These are phyloP conservation scores for Crocuta crocuta DNA, from an alignment of 2,113 vertebrate genomes.

Conservation along the genomic window DNA sequence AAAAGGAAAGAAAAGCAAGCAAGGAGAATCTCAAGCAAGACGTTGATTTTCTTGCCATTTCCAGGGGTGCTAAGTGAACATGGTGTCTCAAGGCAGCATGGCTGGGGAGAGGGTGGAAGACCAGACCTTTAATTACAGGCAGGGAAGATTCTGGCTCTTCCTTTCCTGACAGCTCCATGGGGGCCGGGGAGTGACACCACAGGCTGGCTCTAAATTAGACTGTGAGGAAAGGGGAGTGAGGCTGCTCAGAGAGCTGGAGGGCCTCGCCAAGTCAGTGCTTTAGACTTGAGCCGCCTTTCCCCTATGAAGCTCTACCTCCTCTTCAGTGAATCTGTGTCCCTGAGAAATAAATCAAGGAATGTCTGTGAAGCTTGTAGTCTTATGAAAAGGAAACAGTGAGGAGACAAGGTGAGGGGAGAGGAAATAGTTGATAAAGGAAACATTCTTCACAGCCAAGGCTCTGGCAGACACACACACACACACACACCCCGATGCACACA, in stretches of 20 bases:
- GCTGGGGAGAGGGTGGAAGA: rapidly evolving
- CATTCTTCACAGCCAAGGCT: neutral
- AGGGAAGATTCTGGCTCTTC: neutral
- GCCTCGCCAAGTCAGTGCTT: rapidly evolving
- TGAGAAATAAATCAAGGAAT: neutral
- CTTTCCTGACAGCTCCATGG: neutral
- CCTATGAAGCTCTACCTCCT: neutral
- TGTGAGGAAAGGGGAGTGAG: neutral
- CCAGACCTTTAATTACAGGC: neutral
- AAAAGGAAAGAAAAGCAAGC: neutral
- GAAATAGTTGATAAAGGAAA: neutral
- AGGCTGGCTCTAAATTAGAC: neutral
- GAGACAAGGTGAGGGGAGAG: neutral
- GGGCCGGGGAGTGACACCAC: neutral
- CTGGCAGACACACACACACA: no score
- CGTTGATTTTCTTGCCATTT: neutral
- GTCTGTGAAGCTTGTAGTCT: neutral
- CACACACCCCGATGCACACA: neutral
- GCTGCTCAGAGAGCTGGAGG: neutral
- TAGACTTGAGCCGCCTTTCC: neutral
- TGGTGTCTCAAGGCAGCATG: neutral
- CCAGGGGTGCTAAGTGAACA: neutral
- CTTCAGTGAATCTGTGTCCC: neutral
- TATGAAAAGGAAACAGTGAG: neutral
- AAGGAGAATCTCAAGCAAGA: neutral